Base-by-base conservation (phyloP, 2,797 vertebrate genomes). In the Falco berigora region DNA sequence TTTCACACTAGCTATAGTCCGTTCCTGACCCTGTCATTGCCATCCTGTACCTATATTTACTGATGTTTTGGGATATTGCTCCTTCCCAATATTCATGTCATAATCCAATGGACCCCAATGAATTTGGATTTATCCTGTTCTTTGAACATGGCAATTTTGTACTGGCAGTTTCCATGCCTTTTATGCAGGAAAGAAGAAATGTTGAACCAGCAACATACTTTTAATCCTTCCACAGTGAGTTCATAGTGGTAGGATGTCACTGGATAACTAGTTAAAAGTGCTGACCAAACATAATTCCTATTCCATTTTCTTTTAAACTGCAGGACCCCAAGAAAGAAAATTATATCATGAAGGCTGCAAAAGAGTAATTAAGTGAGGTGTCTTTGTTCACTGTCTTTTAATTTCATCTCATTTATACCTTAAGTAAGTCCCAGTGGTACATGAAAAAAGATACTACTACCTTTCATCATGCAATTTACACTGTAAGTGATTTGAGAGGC, bases 331-430 rank as follows among this genome's bases (percentile, higher is more conserved):
- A 88, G 87, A 0, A 2, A 91, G 84, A 80, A 90, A 95, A 95
- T 94, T 50, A 47, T 50, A 88, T 38, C 92, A 82, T 88, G 59
- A 86, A 83, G 91, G 20, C 42, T 80, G 42, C 53, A 91, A 47
- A 46, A 80, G 20, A 87, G 56, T 89, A 93, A 96, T 95, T 96
- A 96, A 93, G 17, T 85, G 71, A 85, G 36, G 62, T 88, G 53
- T 52, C 91, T 90, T 86, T 91, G 42, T 80, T 94, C 69, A 36
- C 20, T 69, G 19, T 9, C 80, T 93, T 87, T 91, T 59, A 83
- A 90, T 94, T 90, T 90, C 8, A 78, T 75, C 73, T 92, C 25
- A 30, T 77, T 80, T 68, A 80, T 72, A 91, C 27, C 58, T 72
- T 36, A 36, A 36, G 36, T 38, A 62, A 66, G 28, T 86, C 49